Conservation (phyloP, 2,888 invertebrate species). For the Eledone cirrhosa region DNA sequence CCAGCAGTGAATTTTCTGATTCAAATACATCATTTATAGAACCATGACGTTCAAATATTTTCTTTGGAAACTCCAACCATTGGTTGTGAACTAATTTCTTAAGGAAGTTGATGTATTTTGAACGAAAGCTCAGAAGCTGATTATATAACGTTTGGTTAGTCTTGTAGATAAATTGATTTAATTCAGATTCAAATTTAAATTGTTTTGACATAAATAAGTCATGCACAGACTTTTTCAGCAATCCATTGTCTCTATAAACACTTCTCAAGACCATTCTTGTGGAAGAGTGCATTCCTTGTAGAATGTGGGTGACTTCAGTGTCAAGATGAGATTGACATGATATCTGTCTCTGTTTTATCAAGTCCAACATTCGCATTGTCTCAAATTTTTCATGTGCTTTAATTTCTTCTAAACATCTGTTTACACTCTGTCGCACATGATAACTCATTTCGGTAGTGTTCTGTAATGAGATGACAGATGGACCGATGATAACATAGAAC, state of each 20-base stretch:
- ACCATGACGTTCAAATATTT: conserved; percentile 43
- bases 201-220: conserved; percentile 26
- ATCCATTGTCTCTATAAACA: conserved; percentile 25
- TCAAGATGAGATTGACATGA: conserved; percentile 55
- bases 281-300: conserved; percentile 34
- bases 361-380: conserved; percentile 40
- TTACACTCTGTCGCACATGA: conserved; percentile 48
- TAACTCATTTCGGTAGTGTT: conserved; percentile 48
- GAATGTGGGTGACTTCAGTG: conserved; percentile 38
- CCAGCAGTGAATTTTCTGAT: conserved; percentile 40
- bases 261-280: conserved; percentile 19
- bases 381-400: conserved; percentile 48
- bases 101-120: conserved; percentile 52
- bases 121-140: conserved; percentile 44
- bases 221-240: conserved; percentile 15
- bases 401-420: conserved; percentile 43
- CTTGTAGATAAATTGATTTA: conserved; percentile 47
- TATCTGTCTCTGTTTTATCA: conserved; percentile 47
- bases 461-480: conserved; percentile 43
- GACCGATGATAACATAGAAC: conserved; percentile 50
- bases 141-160: conserved; percentile 49
- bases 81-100: conserved; percentile 50
- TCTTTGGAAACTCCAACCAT: conserved; percentile 59
- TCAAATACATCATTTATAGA: conserved; percentile 40
- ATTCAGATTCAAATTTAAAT: conserved; percentile 35